phyloP scores from a whole-genome alignment of 2,797 vertebrate genomes.

The Gallinago solitaria region DNA sequence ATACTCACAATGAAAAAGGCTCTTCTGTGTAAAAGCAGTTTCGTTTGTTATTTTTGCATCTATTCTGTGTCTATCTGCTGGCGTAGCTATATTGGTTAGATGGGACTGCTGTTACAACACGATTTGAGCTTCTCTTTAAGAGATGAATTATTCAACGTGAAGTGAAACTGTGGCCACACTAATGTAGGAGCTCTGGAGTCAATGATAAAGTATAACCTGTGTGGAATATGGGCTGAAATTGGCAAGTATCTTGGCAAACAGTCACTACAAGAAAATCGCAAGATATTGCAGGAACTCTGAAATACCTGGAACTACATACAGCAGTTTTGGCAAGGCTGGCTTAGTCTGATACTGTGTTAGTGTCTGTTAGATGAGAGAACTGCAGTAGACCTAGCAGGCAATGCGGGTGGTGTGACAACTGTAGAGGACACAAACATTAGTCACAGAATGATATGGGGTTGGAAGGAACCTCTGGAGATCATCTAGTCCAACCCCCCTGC shows the following conservation, averaged over 20 bases:
- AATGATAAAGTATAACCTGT: background rate
- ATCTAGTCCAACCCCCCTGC: too few species aligned
- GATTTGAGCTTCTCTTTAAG: background rate
- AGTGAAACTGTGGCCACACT: background rate
- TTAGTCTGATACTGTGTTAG: background rate
- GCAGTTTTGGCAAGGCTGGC: background rate
- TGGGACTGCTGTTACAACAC: background rate
- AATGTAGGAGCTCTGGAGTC: background rate
- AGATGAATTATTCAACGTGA: background rate
- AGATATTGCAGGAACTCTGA: background rate
- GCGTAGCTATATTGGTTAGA: background rate
- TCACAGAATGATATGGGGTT: too few species aligned
- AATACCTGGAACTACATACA: background rate
- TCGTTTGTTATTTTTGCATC: background rate
- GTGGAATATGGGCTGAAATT: background rate
- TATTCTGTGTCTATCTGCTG: background rate
- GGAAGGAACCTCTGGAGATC: too few species aligned
- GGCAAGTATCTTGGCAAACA: background rate
- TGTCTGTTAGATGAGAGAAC: background rate
- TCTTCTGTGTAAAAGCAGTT: slow-evolving; percentile 22
- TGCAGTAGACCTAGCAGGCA: background rate
- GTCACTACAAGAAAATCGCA: background rate
- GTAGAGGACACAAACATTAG: background rate
- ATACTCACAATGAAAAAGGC: background rate
- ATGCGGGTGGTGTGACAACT: background rate